Evolutionary conservation across 2,797 vertebrate genomes (phyloP).

Genomic region (Amblyopsis hoosieri): DNA sequence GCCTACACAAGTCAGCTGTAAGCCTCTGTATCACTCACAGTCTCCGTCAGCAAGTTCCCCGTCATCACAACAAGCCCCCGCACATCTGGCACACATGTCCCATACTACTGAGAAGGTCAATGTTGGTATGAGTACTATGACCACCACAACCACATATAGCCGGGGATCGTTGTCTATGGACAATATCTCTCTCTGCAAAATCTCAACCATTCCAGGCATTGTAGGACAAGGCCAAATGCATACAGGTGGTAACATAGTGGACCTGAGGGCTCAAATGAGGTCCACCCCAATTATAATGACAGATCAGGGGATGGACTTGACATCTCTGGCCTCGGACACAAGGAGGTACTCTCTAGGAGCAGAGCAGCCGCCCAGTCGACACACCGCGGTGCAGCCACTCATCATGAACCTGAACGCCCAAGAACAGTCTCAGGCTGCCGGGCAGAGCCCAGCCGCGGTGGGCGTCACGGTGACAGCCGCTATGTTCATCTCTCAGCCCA

Average conservation of each 20-base stretch:
- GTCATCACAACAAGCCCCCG: conserved; percentile 79
- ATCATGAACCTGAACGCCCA: conserved; percentile 97
- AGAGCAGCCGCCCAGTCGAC: conserved; percentile 85
- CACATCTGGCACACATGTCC: conserved; percentile 55
- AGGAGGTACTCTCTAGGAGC: conserved; percentile 90
- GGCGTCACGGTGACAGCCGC: conserved; percentile 90
- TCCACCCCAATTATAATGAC: conserved; percentile 95
- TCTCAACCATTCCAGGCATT: conserved; percentile 87
- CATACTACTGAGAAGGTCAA: conserved; percentile 77
- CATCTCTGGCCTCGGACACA: conserved; percentile 90
- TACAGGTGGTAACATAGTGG: conserved; percentile 83
- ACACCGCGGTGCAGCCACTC: conserved; percentile 92
- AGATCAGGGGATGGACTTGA: conserved; percentile 98
- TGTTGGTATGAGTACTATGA: conserved; percentile 69
- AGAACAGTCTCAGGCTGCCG: conserved; percentile 87
- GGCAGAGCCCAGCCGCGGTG: conserved; percentile 86
- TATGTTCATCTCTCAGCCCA: conserved; percentile 88
- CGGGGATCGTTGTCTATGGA: conserved; percentile 85
- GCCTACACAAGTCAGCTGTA: conserved; percentile 83
- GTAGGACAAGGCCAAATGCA: conserved; percentile 83
- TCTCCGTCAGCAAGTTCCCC: conserved; percentile 72
- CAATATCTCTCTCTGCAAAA: conserved; percentile 91
- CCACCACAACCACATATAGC: conserved; percentile 77
- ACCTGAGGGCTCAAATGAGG: conserved; percentile 89
- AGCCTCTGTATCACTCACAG: conserved; percentile 82